Evolutionary conservation across 2,888 invertebrate species (phyloP).

Genomic region (Rhodophaea formosa): DNA sequence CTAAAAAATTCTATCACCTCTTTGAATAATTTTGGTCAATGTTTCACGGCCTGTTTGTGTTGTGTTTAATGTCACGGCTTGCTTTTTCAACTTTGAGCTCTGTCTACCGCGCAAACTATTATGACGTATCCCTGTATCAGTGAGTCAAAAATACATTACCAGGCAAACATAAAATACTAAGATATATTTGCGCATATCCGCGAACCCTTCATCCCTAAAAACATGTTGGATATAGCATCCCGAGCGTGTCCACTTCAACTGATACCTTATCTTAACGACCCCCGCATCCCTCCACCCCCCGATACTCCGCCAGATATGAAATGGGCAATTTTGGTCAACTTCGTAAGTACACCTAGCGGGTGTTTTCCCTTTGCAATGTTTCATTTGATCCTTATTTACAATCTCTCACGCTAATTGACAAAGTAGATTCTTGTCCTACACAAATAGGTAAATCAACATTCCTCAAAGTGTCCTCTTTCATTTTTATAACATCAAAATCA

Average conservation of each 20-base stretch:
- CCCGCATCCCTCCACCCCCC: slow-evolving; percentile 36
- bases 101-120: no score
- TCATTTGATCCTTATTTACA: background rate
- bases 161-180: slow-evolving; percentile 4
- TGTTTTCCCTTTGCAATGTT: background rate
- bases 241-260: slow-evolving; percentile 54
- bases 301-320: slow-evolving; percentile 62
- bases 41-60: no score
- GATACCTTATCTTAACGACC: slow-evolving; percentile 77
- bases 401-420: no score
- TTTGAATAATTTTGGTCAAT: no score
- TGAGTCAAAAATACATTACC: background rate
- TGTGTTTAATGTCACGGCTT: no score
- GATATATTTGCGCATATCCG: background rate
- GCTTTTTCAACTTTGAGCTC: no score
- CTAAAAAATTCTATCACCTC: no score
- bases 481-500: no score
- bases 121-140: no score
- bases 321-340: slow-evolving; percentile 70
- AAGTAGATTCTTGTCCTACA: no score
- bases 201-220: slow-evolving; percentile 17
- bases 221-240: slow-evolving; percentile 19
- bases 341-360: slow-evolving; percentile 40
- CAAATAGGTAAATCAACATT: no score
- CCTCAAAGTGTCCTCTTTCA: no score